phyloP scores from a whole-genome alignment of 2,888 invertebrate genomes.

The Miltochrista miniata region DNA sequence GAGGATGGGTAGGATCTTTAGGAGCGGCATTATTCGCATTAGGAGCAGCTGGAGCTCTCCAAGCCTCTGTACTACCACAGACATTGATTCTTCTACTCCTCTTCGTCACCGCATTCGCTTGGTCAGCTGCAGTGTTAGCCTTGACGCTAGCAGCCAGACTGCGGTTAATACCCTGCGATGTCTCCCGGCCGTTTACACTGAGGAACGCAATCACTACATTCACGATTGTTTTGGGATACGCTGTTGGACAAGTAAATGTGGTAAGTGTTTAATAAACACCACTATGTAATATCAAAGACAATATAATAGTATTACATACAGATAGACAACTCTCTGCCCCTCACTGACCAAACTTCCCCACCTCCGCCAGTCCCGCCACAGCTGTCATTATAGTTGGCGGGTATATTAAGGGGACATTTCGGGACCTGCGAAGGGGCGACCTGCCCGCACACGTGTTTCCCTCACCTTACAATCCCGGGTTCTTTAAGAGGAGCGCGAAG shows the following conservation, averaged over 20 bases:
- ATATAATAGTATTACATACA: no score
- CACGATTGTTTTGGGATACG: slow-evolving; percentile 93
- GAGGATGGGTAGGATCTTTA: slow-evolving; percentile 92
- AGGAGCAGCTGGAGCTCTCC: slow-evolving; percentile 90
- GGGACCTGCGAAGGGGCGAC: no score
- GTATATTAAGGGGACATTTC: no score
- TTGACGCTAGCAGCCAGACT: slow-evolving; percentile 92
- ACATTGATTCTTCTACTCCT: slow-evolving; percentile 92
- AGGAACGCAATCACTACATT: slow-evolving; percentile 94
- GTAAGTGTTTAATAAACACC: slow-evolving; percentile 79
- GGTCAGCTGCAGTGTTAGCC: slow-evolving; percentile 94
- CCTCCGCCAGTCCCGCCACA: no score
- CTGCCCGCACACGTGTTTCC: no score
- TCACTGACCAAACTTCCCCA: no score
- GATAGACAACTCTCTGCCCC: no score
- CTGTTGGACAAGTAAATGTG: slow-evolving; percentile 96
- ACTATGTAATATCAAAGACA: no score
- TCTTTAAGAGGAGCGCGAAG: no score
- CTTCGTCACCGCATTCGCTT: slow-evolving; percentile 94
- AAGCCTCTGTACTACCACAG: slow-evolving; percentile 90
- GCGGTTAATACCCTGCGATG: slow-evolving; percentile 93
- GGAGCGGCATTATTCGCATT: slow-evolving; percentile 90
- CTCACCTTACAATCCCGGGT: no score
- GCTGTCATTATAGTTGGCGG: no score
- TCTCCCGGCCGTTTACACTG: slow-evolving; percentile 91